Conservation (phyloP, 2,113 vertebrate genomes). For the Lycaon pictus region DNA sequence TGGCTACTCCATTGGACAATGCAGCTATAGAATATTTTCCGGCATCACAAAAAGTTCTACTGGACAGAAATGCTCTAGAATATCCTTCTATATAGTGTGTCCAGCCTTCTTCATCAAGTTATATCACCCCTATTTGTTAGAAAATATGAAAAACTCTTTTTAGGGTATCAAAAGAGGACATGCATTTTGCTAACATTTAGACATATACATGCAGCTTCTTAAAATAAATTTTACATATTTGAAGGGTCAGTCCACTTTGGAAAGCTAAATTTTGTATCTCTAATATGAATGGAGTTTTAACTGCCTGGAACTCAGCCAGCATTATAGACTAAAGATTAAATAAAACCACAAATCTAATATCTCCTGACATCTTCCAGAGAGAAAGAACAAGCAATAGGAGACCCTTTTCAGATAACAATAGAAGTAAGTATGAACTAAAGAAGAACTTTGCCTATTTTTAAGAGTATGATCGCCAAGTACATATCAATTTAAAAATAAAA, state of each 20-base stretch:
- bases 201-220: neutral
- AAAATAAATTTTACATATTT: slow-evolving; percentile 33
- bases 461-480: neutral
- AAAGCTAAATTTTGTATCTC: neutral
- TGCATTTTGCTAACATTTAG: slow-evolving; percentile 39
- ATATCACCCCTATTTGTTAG: neutral
- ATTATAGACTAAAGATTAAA: neutral
- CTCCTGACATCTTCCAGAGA: neutral
- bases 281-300: neutral
- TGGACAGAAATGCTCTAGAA: neutral
- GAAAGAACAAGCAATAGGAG: neutral
- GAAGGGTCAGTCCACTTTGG: neutral
- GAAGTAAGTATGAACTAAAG: neutral
- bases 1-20: neutral
- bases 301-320: slow-evolving; percentile 11
- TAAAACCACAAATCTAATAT: neutral
- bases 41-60: neutral
- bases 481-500: slow-evolving; percentile 26
- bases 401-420: neutral
- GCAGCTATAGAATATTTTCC: neutral
- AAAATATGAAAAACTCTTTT: neutral
- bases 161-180: neutral
- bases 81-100: neutral
- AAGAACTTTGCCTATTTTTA: neutral
- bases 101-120: neutral